Conservation (phyloP, 2,113 vertebrate species). For the Oreochromis aureus region DNA sequence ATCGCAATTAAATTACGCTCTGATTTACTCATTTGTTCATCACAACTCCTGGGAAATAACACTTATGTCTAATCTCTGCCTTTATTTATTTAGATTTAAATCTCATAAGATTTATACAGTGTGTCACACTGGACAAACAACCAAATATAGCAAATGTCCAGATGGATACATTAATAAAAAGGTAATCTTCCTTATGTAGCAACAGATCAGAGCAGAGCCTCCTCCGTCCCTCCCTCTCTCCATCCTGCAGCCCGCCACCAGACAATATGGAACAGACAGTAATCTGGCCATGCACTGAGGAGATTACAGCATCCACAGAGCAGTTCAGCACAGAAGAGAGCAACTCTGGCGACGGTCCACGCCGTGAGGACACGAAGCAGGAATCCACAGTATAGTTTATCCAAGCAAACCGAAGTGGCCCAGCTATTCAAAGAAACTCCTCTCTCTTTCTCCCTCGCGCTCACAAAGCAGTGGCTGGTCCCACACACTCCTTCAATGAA, state of each 20-base stretch:
- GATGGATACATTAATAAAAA: constrained; percentile 60
- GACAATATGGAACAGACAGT: constrained; percentile 66
- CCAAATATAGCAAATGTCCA: constrained; percentile 47
- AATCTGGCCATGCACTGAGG: constrained; percentile 61
- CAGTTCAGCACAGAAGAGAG: constrained; percentile 35
- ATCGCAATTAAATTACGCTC: constrained; percentile 9
- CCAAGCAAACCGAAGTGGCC: neutral
- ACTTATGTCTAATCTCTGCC: constrained; percentile 12
- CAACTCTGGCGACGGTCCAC: neutral
- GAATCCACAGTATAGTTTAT: neutral
- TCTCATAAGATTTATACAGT: constrained; percentile 11
- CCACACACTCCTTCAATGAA: constrained; percentile 36
- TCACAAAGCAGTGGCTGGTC: constrained; percentile 7
- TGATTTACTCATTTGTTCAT: constrained; percentile 19
- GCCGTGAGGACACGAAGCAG: neutral
- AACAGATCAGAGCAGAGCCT: constrained; percentile 31
- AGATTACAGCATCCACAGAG: constrained; percentile 63
- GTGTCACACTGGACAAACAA: constrained; percentile 27
- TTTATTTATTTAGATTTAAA: constrained; percentile 27
- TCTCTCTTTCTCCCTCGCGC: neutral
- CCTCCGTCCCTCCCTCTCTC: constrained; percentile 10
- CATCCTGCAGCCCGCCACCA: constrained; percentile 37
- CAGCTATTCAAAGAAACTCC: neutral
- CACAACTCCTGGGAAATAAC: constrained; percentile 32
- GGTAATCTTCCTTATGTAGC: constrained; percentile 56